Percentiles rank a stretch among this genome's conserved stretches.
Evolutionary conservation across 1,140 invertebrate species (phyloP).

Genomic region (Batillaria attramentaria): DNA sequence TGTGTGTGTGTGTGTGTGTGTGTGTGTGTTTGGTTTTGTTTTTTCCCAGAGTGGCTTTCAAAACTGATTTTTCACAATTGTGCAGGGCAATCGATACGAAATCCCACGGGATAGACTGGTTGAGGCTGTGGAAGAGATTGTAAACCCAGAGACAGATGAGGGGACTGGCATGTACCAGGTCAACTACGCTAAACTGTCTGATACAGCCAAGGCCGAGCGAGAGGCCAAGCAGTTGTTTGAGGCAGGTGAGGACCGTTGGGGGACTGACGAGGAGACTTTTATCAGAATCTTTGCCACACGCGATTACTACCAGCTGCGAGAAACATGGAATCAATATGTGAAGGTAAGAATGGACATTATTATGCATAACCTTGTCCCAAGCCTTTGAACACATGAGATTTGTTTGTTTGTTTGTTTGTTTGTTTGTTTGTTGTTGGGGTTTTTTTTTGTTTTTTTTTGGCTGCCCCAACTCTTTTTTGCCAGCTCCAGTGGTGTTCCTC

Average conservation of each 20-base stretch:
- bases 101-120: slow-evolving; percentile 48
- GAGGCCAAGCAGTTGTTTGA: slow-evolving; percentile 61
- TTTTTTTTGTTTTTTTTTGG: too few species aligned
- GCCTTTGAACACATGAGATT: too few species aligned
- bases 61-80: slow-evolving; percentile 10
- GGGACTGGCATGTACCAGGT: slow-evolving; percentile 63
- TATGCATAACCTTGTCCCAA: too few species aligned
- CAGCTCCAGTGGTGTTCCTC: too few species aligned
- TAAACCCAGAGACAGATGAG: slow-evolving; percentile 40
- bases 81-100: slow-evolving; percentile 57
- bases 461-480: too few species aligned
- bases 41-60: neutral
- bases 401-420: too few species aligned
- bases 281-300: slow-evolving; percentile 60
- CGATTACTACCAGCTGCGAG: slow-evolving; percentile 64
- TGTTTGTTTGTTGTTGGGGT: too few species aligned
- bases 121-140: slow-evolving; percentile 59
- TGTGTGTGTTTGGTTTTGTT: neutral
- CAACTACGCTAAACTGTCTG: slow-evolving; percentile 57
- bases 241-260: slow-evolving; percentile 72
- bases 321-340: slow-evolving; percentile 67
- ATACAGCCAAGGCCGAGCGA: slow-evolving; percentile 49
- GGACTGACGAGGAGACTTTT: slow-evolving; percentile 74
- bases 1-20: slow-evolving; percentile 1
- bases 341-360: slow-evolving; percentile 63